These are phyloP conservation scores for Macrophya annulata DNA, from an alignment of 2,888 invertebrate species.

Conservation along the genomic window DNA sequence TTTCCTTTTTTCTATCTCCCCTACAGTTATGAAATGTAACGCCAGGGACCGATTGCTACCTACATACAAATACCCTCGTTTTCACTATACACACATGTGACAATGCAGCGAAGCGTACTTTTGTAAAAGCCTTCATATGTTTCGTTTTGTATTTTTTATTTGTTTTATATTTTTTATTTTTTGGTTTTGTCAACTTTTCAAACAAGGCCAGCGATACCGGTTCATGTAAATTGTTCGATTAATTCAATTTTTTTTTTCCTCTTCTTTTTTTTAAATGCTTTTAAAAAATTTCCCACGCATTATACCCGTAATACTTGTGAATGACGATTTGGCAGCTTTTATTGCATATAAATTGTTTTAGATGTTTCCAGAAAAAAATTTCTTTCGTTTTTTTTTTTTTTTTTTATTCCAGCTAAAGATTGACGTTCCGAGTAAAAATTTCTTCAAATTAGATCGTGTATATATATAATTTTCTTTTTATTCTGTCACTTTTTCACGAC, in stretches of 20 bases:
- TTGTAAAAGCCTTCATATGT: slow-evolving; percentile 1
- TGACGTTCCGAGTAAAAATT: neutral
- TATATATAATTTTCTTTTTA: neutral
- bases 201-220: neutral
- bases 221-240: neutral
- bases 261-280: neutral
- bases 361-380: neutral
- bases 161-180: neutral
- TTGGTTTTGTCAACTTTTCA: neutral
- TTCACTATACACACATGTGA: slow-evolving; percentile 3
- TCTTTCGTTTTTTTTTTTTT: no score
- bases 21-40: slow-evolving; percentile 18
- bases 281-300: neutral
- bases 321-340: neutral
- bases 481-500: neutral
- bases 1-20: neutral
- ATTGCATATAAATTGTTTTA: neutral
- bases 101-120: neutral
- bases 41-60: slow-evolving; percentile 9
- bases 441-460: neutral
- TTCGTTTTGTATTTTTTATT: neutral
- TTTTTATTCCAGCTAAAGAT: neutral
- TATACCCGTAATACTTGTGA: neutral
- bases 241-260: neutral
- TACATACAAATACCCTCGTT: slow-evolving; percentile 9